These are phyloP conservation scores for Zingel zingel DNA, from an alignment of 2,113 vertebrate species.

Conservation along the genomic window DNA sequence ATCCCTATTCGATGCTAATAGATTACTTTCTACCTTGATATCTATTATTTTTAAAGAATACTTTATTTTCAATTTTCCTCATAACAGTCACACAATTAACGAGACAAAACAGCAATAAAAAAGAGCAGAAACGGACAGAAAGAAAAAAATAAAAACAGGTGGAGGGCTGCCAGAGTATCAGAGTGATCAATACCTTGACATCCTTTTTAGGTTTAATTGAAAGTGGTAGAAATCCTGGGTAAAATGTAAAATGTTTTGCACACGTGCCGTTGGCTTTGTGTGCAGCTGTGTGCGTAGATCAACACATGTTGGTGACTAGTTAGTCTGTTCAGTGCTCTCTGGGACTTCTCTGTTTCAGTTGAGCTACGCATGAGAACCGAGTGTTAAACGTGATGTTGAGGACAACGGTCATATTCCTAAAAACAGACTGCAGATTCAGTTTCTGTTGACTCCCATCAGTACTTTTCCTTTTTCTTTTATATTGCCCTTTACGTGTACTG, in stretches of 20 bases:
- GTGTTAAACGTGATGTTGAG: slow-evolving; percentile 16
- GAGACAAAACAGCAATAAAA: no score
- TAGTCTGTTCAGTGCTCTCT: neutral
- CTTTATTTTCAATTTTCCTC: no score
- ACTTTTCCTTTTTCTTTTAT: neutral
- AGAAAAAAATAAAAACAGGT: no score
- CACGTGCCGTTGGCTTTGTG: neutral
- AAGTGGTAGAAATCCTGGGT: neutral
- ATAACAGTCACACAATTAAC: no score
- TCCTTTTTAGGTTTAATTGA: neutral
- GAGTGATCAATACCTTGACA: neutral
- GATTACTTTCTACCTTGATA: slow-evolving; percentile 1
- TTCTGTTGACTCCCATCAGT: neutral
- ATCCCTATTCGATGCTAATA: neutral
- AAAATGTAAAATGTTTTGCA: slow-evolving; percentile 6
- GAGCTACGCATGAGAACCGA: neutral
- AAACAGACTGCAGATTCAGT: neutral
- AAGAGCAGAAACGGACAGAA: no score
- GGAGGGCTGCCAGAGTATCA: no score
- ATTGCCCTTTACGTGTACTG: neutral
- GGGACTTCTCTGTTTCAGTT: slow-evolving; percentile 40
- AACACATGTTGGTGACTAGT: slow-evolving; percentile 15
- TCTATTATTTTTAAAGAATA: neutral
- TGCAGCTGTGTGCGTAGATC: slow-evolving; percentile 42
- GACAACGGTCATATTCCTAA: neutral